Conservation (phyloP, 2,888 invertebrate species). For the Trachelus stipa region DNA sequence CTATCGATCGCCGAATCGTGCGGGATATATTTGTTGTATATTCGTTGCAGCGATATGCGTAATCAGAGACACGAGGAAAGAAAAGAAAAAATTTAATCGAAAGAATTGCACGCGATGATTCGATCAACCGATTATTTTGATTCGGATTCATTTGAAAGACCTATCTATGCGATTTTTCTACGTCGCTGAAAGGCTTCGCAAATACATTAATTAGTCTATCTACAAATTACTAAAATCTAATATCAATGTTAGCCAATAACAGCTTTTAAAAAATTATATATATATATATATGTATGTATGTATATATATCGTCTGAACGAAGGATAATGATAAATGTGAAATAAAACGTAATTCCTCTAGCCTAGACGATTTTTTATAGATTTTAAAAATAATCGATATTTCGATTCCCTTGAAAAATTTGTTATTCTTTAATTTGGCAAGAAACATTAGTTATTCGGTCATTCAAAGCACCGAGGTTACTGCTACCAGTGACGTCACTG, state of each 20-base stretch:
- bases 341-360: neutral
- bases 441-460: neutral
- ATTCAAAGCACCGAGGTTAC: neutral
- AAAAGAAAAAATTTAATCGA: neutral
- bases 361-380: neutral
- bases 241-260: neutral
- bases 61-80: neutral
- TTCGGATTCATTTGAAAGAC: neutral
- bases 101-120: neutral
- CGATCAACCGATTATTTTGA: neutral
- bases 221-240: slow-evolving; percentile 3
- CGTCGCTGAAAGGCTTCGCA: neutral
- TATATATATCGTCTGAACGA: neutral
- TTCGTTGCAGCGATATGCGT: neutral
- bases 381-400: neutral
- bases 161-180: neutral
- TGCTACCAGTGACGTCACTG: neutral
- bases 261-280: slow-evolving; percentile 6
- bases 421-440: neutral
- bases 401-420: neutral
- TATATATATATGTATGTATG: too few species aligned
- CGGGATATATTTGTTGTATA: too few species aligned
- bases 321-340: neutral
- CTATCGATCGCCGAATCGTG: neutral
- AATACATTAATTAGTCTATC: neutral